These are phyloP conservation scores for Leguminivora glycinivorella DNA, from an alignment of 1,140 invertebrate species.

Conservation along the genomic window DNA sequence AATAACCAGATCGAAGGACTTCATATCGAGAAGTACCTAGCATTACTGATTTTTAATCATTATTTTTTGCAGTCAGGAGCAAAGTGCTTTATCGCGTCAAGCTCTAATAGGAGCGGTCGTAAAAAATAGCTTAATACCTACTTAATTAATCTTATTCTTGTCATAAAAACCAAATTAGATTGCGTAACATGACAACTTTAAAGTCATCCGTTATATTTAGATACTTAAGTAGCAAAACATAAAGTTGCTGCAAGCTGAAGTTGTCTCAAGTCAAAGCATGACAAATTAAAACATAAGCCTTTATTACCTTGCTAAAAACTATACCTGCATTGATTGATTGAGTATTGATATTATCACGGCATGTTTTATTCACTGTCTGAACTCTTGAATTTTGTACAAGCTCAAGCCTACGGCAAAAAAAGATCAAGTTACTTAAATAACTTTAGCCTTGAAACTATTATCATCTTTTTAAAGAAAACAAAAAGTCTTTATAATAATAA, in stretches of 20 bases:
- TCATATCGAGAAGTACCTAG: background rate
- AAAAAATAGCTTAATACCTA: conserved; percentile 12
- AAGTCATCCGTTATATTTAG: conserved; percentile 15
- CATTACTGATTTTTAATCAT: background rate
- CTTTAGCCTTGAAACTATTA: too few relatives aligned
- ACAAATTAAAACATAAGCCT: background rate
- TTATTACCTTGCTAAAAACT: background rate
- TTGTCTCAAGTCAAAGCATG: background rate
- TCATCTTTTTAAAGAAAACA: too few relatives aligned
- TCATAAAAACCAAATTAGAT: conserved; percentile 16
- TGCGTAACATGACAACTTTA: conserved; percentile 16
- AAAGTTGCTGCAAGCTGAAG: background rate
- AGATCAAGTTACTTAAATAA: too few relatives aligned
- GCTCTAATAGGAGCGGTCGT: conserved; percentile 1
- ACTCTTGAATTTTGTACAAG: too few relatives aligned
- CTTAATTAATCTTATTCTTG: conserved; percentile 16
- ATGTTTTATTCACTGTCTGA: too few relatives aligned
- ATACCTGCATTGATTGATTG: background rate
- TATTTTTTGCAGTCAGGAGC: background rate
- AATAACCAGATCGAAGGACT: background rate
- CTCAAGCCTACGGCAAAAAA: too few relatives aligned
- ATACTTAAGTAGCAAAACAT: conserved; percentile 5
- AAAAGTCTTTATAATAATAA: too few relatives aligned
- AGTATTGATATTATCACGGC: background rate
- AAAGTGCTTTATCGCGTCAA: background rate